phyloP scores from a whole-genome alignment of 2,797 vertebrate species.

The Acanthopagrus latus region DNA sequence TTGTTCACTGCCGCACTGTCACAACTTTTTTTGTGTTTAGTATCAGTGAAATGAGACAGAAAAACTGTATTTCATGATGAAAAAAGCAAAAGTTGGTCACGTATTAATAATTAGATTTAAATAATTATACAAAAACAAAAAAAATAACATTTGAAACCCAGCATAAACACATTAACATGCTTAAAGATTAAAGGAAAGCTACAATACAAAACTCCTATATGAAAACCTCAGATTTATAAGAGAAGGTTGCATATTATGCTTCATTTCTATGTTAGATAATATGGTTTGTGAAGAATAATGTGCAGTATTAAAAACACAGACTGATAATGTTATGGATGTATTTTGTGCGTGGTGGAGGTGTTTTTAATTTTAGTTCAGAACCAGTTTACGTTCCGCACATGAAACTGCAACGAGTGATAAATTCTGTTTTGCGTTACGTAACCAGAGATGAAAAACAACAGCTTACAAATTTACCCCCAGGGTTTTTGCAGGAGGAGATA shows the following conservation, averaged over 20 bases:
- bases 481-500: neutral
- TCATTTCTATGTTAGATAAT: neutral
- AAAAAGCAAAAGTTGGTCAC: too few relatives aligned
- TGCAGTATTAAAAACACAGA: neutral
- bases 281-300: fast-evolving
- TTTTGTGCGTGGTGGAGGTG: neutral
- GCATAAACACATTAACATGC: too few relatives aligned
- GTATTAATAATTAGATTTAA: too few relatives aligned
- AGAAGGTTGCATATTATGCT: neutral
- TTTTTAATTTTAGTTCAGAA: neutral
- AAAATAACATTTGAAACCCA: too few relatives aligned
- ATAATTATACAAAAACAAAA: too few relatives aligned
- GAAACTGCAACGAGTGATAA: neutral
- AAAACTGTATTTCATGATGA: too few relatives aligned
- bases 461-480: neutral
- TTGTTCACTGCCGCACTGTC: too few relatives aligned
- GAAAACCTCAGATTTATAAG: neutral
- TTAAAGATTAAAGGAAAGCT: too few relatives aligned
- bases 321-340: neutral
- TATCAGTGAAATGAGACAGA: too few relatives aligned
- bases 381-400: neutral
- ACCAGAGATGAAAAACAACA: constrained; percentile 7
- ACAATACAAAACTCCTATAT: neutral
- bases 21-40: too few relatives aligned
- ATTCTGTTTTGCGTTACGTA: neutral